Evolutionary conservation across 2,888 invertebrate species (phyloP).

Genomic region (Cryptus viduatorius): DNA sequence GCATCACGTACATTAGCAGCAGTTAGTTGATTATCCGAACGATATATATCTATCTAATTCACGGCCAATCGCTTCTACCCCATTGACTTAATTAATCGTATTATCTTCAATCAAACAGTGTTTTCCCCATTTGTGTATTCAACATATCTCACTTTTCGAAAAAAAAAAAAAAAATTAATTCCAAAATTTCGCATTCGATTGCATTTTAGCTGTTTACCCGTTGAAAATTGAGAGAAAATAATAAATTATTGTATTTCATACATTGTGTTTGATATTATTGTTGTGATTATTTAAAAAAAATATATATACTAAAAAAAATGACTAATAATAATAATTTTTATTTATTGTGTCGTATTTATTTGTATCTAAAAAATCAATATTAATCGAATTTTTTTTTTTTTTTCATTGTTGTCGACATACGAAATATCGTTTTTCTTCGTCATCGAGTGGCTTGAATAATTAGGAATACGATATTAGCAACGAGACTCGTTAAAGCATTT

Average conservation of each 20-base stretch:
- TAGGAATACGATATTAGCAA: slow-evolving; percentile 44
- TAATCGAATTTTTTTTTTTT: too few relatives aligned
- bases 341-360: too few relatives aligned
- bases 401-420: too few relatives aligned
- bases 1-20: slow-evolving; percentile 25
- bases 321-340: too few relatives aligned
- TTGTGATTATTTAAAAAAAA: too few relatives aligned
- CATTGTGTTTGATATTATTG: too few relatives aligned
- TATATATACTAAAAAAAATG: too few relatives aligned
- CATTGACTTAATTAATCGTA: slow-evolving; percentile 1
- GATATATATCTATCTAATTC: slow-evolving; percentile 19
- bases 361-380: too few relatives aligned
- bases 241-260: too few relatives aligned
- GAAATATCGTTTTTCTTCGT: not conserved
- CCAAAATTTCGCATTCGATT: too few relatives aligned
- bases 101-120: not conserved
- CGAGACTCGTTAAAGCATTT: slow-evolving; percentile 1
- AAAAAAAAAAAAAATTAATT: not conserved
- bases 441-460: slow-evolving; percentile 22
- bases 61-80: not conserved
- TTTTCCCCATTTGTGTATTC: not conserved
- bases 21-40: slow-evolving; percentile 32
- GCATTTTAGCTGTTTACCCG: too few relatives aligned
- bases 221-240: too few relatives aligned
- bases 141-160: not conserved